Percentiles rank a stretch among this genome's conserved stretches.
These are phyloP conservation scores for Hemichromis elongatus DNA, from an alignment of 2,113 vertebrate genomes.

Conservation along the genomic window DNA sequence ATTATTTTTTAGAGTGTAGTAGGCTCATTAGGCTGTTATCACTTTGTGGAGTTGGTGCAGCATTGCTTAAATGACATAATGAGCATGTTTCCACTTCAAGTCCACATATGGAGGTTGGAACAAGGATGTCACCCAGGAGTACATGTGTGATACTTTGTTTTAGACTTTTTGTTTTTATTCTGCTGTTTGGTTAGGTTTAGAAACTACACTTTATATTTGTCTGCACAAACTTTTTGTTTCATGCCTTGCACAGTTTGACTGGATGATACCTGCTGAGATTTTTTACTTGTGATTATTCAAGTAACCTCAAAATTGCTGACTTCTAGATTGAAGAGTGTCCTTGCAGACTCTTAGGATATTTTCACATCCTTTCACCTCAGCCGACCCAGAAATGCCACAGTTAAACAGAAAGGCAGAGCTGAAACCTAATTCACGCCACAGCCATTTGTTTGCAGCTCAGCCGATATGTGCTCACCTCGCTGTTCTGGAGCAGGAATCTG, in stretches of 20 bases:
- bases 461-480: neutral
- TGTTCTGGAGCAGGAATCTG: slow-evolving; percentile 4
- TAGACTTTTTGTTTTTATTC: neutral
- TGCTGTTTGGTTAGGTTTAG: neutral
- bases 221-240: neutral
- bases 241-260: neutral
- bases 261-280: neutral
- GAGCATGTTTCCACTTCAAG: neutral
- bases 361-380: slow-evolving; percentile 26
- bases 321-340: neutral
- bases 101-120: neutral
- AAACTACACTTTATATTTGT: neutral
- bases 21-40: neutral
- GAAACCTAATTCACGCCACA: neutral
- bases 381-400: neutral
- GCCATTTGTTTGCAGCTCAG: neutral
- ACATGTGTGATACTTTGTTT: neutral
- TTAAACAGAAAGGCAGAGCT: slow-evolving; percentile 2
- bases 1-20: too few relatives aligned
- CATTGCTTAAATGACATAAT: neutral
- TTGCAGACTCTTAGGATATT: neutral
- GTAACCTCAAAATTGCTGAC: neutral
- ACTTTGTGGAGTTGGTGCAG: neutral
- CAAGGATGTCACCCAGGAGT: neutral
- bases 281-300: neutral